Percentiles rank a stretch among this genome's conserved stretches.
phyloP scores from a whole-genome alignment of 2,888 invertebrate species.

The Tinea pellionella region DNA sequence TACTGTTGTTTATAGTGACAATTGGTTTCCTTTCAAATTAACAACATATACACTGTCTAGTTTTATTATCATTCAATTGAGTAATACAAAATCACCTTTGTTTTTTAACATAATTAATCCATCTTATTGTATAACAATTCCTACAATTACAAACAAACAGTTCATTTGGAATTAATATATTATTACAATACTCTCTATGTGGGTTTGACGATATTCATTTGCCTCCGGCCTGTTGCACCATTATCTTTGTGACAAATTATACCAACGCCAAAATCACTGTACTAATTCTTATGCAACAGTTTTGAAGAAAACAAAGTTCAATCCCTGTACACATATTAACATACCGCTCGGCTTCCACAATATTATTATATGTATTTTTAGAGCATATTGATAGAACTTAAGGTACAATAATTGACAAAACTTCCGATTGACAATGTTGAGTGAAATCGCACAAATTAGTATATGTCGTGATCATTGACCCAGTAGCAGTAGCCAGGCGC shows the following conservation, averaged over 20 bases:
- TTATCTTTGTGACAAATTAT: neutral
- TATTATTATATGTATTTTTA: too few relatives aligned
- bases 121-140: too few relatives aligned
- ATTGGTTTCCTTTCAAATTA: neutral
- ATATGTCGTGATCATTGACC: slow-evolving; percentile 12
- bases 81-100: too few relatives aligned
- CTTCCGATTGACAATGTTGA: neutral
- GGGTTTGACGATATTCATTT: neutral
- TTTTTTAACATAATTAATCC: too few relatives aligned
- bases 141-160: neutral
- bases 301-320: too few relatives aligned
- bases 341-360: too few relatives aligned
- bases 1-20: slow-evolving; percentile 15
- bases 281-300: neutral
- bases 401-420: neutral
- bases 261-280: neutral
- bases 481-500: slow-evolving; percentile 13
- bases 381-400: too few relatives aligned
- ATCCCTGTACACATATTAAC: too few relatives aligned
- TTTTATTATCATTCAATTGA: too few relatives aligned
- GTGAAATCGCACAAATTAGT: neutral
- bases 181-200: neutral
- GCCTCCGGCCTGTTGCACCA: neutral
- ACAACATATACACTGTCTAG: neutral
- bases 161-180: neutral